Evolutionary conservation across 1,140 invertebrate species (phyloP).

Genomic region (Cyphomyrmex costatus): DNA sequence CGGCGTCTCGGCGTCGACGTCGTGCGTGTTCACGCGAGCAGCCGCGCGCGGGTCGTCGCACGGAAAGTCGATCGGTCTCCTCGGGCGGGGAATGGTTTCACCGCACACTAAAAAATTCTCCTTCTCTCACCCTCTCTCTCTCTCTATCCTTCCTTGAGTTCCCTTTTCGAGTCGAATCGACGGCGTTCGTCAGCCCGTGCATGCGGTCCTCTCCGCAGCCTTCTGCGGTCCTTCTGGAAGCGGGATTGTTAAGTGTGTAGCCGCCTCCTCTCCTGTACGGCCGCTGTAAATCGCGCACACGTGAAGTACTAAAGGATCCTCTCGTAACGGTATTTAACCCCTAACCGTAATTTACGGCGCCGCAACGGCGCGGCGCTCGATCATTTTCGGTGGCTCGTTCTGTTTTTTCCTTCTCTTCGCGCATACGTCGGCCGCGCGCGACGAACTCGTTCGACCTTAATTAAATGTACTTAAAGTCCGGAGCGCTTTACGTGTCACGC

Average conservation of each 20-base stretch:
- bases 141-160: conserved; percentile 32
- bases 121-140: conserved; percentile 16
- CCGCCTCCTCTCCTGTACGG: not conserved
- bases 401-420: conserved; percentile 10
- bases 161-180: conserved; percentile 60
- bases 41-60: conserved; percentile 64
- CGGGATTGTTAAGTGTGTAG: conserved; percentile 1
- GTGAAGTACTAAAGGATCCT: conserved; percentile 49
- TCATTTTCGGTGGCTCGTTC: conserved; percentile 35
- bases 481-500: conserved; percentile 9
- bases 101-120: conserved; percentile 69
- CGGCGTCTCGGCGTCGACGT: conserved; percentile 37
- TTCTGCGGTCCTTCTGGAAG: conserved; percentile 50
- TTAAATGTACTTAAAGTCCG: conserved; percentile 30
- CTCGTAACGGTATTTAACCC: conserved; percentile 58
- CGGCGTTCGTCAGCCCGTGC: conserved; percentile 33
- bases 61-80: conserved; percentile 71
- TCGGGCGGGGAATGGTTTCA: conserved; percentile 68
- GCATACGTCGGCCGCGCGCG: not conserved
- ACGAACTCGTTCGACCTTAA: conserved; percentile 13
- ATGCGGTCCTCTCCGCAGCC: conserved; percentile 17
- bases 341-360: conserved; percentile 59
- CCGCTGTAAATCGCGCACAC: conserved; percentile 45
- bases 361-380: conserved; percentile 37
- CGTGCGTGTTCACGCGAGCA: not conserved